Base-by-base conservation (phyloP, 2,797 vertebrate genomes). In the Yasuhikotakia modesta region DNA sequence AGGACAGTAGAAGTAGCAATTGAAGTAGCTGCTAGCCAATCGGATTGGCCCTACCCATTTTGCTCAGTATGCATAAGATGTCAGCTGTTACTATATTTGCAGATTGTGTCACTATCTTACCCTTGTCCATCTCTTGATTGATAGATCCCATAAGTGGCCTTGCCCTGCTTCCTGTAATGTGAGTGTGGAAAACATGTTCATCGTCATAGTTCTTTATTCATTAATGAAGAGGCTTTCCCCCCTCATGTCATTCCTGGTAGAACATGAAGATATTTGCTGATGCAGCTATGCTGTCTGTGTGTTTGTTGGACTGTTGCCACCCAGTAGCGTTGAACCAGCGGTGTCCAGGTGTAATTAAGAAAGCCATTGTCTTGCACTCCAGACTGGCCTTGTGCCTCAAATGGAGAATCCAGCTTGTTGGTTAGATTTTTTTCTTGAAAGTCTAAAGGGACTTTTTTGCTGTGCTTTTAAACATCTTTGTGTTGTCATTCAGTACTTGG, bases 171-270 rank as follows among this genome's bases (percentile, higher is more conserved):
- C 46, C 39, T 32, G 64, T 72, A 64, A 43, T 27, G 35, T 77
- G 58, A 71, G 50, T 46, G 46, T 73, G 73, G 73, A 63, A 64
- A 69, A 24, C 22, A 35, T 22, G n/a, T n/a, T n/a, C n/a, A n/a
- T n/a, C n/a, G n/a, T n/a, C n/a, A n/a, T n/a, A n/a, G n/a, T 53
- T 35, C 76, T 76, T 84, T 79, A 76, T 84, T 81, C 65, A 76
- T 58, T 14, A 67, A 58, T 32, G 32, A 50, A 70, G 5, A 14
- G 66, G 50, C 22, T 79, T 46, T 17, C 7, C 2, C 27, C 12
- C 4, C 21, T 68, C 19, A 74, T n/a, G 1, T 10, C 55, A 30
- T 55, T 50, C 43, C 73, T 48, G 22, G 70, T 79, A 71, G 7
- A 53, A 78, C 73, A 45, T 76, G 55, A 71, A 80, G 66, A 16